Base-by-base conservation (phyloP, 2,113 vertebrate genomes). In the Laterallus jamaicensis region DNA sequence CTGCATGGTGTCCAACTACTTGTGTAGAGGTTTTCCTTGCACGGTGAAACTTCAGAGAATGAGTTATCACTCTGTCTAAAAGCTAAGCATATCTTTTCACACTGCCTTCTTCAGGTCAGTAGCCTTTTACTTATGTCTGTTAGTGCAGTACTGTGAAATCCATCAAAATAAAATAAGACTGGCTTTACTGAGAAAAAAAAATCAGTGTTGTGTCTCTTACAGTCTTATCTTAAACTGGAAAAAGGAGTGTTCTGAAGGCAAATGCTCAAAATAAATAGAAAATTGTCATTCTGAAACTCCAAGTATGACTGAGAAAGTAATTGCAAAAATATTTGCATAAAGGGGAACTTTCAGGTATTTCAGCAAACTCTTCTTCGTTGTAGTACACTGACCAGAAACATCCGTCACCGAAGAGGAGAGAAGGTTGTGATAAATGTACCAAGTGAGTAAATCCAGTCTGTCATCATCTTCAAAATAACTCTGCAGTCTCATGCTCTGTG, bases 391-490 rank as follows among this genome's bases (percentile, higher is more conserved):
- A 99, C 99, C 68, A 98, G 99, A 98, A 99, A 99, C 90, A 99
- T 99, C 96, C 98, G 99, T 60, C 99, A 99, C 86, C 97, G 99
- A 94, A 98, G 99, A 95, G 99, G 99, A 74, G 99, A 99, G 86
- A 99, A 99, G 94, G 98, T 99, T n/a, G 98, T 94, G 40, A 99
- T 99, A 97, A 99, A 99, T 40, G 99, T 99, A 55, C 99, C 99
- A 82, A 99, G 99, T 99, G 94, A 98, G 99, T 98, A 52, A 58
- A 40, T 37, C 62, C 7, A 26, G 7, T 25, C 20, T 44, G 1
- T 4, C 21, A 29, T 62, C 21, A 37, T 44, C 39, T 44, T 58
- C 13, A 32, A 84, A 94, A 7, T 25, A 66, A 22, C 49, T 76
- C 11, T 35, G 92, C 62, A 50, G 4, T 82, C 55, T 47, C 29